Base-by-base conservation (phyloP, 2,888 invertebrate genomes). In the Digitonthophagus gazella region DNA sequence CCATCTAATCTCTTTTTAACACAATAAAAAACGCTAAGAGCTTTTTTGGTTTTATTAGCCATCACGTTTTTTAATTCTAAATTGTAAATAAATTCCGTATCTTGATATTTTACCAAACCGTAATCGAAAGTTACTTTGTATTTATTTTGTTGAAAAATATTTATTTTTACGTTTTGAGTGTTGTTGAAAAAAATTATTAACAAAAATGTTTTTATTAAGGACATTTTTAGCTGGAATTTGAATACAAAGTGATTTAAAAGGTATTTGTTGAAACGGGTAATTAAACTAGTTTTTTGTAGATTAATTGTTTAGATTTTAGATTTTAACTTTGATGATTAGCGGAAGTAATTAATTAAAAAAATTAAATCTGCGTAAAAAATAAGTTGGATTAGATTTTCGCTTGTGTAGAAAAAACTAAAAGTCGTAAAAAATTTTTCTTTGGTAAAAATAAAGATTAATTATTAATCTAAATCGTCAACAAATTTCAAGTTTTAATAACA, bases 1-100 rank as follows among this genome's bases (percentile, higher is more conserved):
- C 61, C 61, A 61, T 61, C 61, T 18, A 61, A 61, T 8, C 8
- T 61, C 5, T 61, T 15, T 15, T 18, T 20, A 61, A 19, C 61
- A 8, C 61, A 61, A 61, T 61, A 61, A n/a, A 19, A 16, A 1
- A 61, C 3, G 6, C 19, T 61, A 2, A 61, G 18, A n/a, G 61
- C 61, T 19, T 61, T 61, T 61, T 18, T 19, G n/a, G 61, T 61
- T 61, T 20, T 61, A 11, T 61, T 61, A n/a, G 14, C n/a, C 19
- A 19, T 61, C 1, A 61, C 19, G 61, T 61, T 61, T n/a, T 19
- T 14, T 19, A 61, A 8, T 61, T 19, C 20, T 19, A 61, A 18
- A 18, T 61, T 16, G 8, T 61, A 61, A 61, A 61, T 19, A 19
- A 18, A 61, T 2, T 18, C 61, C 6, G 18, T 8, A 19, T 61